Evolutionary conservation across 2,888 invertebrate species (phyloP).

Genomic region (Sarcophaga variegata): DNA sequence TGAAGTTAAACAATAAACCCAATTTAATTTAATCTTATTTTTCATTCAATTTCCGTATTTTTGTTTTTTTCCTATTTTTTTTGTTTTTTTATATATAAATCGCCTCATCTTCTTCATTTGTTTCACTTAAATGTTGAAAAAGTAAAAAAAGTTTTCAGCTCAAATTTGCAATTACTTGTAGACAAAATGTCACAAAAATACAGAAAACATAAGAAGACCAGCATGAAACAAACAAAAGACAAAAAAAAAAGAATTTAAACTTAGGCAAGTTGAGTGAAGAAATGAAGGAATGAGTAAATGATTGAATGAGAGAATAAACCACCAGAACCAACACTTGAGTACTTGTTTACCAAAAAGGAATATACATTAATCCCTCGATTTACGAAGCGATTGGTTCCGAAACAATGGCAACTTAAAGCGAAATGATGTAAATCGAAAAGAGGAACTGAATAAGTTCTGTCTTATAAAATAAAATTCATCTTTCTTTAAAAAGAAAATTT

Average conservation of each 20-base stretch:
- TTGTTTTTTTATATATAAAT: slow-evolving; percentile 35
- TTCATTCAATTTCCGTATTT: slow-evolving; percentile 10
- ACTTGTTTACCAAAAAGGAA: too few relatives aligned
- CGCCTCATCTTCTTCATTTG: slow-evolving; percentile 40
- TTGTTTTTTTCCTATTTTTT: slow-evolving; percentile 30
- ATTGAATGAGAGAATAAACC: not conserved
- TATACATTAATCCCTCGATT: too few relatives aligned
- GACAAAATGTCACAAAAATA: slow-evolving; percentile 61
- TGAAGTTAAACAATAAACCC: slow-evolving; percentile 52
- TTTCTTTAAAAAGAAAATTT: too few relatives aligned
- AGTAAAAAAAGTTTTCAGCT: slow-evolving; percentile 41
- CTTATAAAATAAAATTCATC: too few relatives aligned
- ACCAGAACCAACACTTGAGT: not conserved
- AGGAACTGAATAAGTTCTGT: too few relatives aligned
- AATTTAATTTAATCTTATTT: slow-evolving; percentile 66
- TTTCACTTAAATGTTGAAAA: slow-evolving; percentile 42
- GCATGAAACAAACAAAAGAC: slow-evolving; percentile 1
- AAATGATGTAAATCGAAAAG: too few relatives aligned
- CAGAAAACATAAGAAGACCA: not conserved
- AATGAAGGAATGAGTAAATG: not conserved
- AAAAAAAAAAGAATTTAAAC: not conserved
- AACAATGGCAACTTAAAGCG: too few relatives aligned
- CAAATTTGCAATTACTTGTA: slow-evolving; percentile 60
- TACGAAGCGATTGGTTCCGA: accelerated
- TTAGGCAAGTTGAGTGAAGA: not conserved